Conservation (phyloP, 1,140 invertebrate species). For the Drosophila aff. region DNA sequence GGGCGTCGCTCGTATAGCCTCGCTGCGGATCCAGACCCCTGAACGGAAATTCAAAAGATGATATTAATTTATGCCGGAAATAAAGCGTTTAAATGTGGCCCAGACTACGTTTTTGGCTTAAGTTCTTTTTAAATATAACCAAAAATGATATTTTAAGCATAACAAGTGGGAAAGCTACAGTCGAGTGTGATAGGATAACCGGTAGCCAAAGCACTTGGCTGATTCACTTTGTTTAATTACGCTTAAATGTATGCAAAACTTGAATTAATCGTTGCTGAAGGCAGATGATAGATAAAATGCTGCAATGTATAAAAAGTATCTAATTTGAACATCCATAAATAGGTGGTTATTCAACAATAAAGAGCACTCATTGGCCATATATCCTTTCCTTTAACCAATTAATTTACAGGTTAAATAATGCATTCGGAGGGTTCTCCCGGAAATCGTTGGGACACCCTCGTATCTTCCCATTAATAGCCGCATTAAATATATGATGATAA, state of each 20-base stretch:
- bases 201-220: too few relatives aligned
- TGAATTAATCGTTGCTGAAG: background rate
- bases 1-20: constrained; percentile 89
- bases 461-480: background rate
- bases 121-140: too few relatives aligned
- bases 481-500: background rate
- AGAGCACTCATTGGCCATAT: background rate
- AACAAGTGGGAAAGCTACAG: too few relatives aligned
- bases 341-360: background rate
- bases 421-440: background rate
- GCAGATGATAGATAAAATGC: background rate
- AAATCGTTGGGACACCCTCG: background rate
- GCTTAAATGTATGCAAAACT: background rate
- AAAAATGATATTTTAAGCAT: too few relatives aligned
- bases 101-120: too few relatives aligned
- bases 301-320: background rate
- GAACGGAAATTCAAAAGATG: constrained; percentile 5
- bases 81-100: too few relatives aligned
- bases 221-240: too few relatives aligned
- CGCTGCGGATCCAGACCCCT: constrained; percentile 88
- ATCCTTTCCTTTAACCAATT: background rate
- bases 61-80: background rate
- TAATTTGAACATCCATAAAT: background rate
- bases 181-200: too few relatives aligned
- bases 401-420: background rate